phyloP scores from a whole-genome alignment of 1,140 invertebrate species.

The Philotrypesis tridentata region DNA sequence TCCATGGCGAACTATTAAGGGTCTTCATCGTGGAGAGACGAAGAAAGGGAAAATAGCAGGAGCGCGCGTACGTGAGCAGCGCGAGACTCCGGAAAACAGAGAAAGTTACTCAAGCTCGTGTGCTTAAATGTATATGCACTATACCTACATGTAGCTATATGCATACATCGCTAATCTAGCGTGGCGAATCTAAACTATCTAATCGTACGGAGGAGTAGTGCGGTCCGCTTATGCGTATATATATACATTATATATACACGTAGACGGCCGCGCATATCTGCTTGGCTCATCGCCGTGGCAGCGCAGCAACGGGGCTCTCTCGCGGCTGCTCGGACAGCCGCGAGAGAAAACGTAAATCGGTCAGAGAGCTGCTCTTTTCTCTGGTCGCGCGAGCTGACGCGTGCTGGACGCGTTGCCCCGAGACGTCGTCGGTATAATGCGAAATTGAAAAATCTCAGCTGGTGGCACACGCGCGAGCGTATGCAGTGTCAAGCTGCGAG shows the following conservation, averaged over 20 bases:
- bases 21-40: neutral
- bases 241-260: neutral
- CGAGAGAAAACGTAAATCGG: neutral
- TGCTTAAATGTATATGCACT: too few relatives aligned
- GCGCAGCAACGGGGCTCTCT: too few relatives aligned
- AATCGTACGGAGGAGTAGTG: conserved; percentile 33
- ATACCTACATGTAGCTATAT: too few relatives aligned
- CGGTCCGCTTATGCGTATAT: too few relatives aligned
- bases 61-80: neutral
- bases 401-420: too few relatives aligned
- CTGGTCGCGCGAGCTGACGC: neutral
- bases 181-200: conserved; percentile 47
- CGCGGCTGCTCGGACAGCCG: too few relatives aligned
- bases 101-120: conserved; percentile 49
- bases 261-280: neutral
- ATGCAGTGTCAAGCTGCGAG: too few relatives aligned
- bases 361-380: neutral
- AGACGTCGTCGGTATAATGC: too few relatives aligned
- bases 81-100: conserved; percentile 42
- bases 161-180: conserved; percentile 48
- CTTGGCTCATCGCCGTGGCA: neutral
- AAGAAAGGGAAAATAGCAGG: neutral
- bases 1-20: conserved; percentile 1
- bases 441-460: too few relatives aligned
- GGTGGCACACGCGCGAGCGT: too few relatives aligned